These are phyloP conservation scores for Adelges cooleyi DNA, from an alignment of 1,140 invertebrate genomes.

Conservation along the genomic window DNA sequence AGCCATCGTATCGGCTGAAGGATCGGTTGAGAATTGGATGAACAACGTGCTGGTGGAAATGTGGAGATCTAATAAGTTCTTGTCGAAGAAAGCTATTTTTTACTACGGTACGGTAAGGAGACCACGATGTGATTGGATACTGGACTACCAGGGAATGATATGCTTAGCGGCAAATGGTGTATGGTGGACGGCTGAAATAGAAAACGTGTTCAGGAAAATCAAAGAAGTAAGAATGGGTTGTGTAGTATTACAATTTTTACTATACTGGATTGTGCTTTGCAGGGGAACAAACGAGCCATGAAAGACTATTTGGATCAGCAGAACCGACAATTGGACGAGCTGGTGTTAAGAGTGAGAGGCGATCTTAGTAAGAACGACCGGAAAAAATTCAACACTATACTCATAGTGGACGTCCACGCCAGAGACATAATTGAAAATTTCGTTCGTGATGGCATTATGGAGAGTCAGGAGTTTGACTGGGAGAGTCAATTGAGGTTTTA, in stretches of 20 bases:
- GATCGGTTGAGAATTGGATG: conserved; percentile 84
- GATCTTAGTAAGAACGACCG: conserved; percentile 66
- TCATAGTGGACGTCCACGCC: conserved; percentile 81
- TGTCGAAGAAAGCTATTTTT: conserved; percentile 78
- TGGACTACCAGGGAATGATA: conserved; percentile 80
- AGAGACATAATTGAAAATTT: conserved; percentile 79
- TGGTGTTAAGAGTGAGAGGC: conserved; percentile 60
- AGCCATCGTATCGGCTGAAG: conserved; percentile 43
- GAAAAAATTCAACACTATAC: conserved; percentile 72
- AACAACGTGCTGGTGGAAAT: conserved; percentile 69
- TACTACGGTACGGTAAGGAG: conserved; percentile 63
- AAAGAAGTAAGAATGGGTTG: conserved; percentile 42
- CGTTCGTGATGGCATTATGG: conserved; percentile 71
- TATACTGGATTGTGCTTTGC: conserved; percentile 32
- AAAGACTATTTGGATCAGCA: conserved; percentile 72
- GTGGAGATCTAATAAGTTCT: conserved; percentile 66
- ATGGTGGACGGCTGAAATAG: conserved; percentile 89
- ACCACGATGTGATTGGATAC: conserved; percentile 68
- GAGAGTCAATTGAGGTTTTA: conserved; percentile 85
- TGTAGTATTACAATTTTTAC: background rate
- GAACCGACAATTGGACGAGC: conserved; percentile 70
- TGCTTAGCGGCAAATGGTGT: conserved; percentile 72
- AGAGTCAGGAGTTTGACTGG: conserved; percentile 78
- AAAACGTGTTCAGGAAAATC: conserved; percentile 71
- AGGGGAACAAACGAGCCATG: conserved; percentile 72